Conservation (phyloP, 2,797 vertebrate genomes). For the Trichosurus vulpecula region DNA sequence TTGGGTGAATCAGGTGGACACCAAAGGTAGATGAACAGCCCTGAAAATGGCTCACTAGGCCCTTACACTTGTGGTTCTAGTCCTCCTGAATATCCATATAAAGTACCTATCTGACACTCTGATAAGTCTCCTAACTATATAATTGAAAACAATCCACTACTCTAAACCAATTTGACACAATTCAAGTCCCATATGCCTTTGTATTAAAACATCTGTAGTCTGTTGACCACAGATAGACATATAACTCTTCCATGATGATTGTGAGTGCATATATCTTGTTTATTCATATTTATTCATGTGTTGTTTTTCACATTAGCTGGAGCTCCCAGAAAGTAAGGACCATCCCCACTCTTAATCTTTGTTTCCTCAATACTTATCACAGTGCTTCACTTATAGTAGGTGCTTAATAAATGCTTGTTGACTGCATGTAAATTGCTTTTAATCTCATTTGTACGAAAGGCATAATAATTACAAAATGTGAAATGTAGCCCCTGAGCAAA, state of each 20-base stretch:
- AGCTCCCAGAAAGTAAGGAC: too few relatives aligned
- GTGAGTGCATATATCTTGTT: background rate
- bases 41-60: too few relatives aligned
- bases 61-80: too few relatives aligned
- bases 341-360: background rate
- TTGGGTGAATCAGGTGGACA: too few relatives aligned
- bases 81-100: background rate
- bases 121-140: too few relatives aligned
- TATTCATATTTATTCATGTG: background rate
- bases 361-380: background rate
- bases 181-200: background rate
- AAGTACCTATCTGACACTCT: background rate
- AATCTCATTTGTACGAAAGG: slow-evolving; percentile 35
- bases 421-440: background rate
- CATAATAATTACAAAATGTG: slow-evolving; percentile 40
- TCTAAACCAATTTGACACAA: background rate
- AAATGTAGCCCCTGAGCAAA: slow-evolving; percentile 19
- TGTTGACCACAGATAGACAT: background rate
- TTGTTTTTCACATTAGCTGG: background rate
- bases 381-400: background rate
- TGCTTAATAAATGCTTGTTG: background rate
- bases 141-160: background rate
- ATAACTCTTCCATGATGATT: background rate
- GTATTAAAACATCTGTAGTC: background rate
- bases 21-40: too few relatives aligned